Percentiles rank a stretch among this genome's conserved stretches.
Conservation (phyloP, 1,140 invertebrate species). For the Drosophila leontia region DNA sequence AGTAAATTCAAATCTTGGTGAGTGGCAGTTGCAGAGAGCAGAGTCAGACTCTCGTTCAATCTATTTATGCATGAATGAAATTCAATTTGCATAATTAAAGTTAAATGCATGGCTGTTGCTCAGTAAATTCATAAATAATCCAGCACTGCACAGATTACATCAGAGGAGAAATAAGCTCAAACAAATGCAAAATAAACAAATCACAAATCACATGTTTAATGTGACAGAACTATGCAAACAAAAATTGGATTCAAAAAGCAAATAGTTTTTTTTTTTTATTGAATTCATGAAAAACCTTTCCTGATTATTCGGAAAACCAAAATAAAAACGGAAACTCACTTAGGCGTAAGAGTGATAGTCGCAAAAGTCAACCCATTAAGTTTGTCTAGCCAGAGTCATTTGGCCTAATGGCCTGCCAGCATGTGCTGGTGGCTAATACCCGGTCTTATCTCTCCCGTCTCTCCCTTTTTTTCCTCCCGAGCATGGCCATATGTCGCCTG, state of each 20-base stretch:
- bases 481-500: conserved; percentile 39
- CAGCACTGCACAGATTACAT: conserved; percentile 30
- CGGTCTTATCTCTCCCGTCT: conserved; percentile 22
- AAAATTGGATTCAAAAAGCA: conserved; percentile 20
- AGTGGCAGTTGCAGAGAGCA: conserved; percentile 4
- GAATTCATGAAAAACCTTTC: background rate
- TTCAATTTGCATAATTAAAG: conserved; percentile 79
- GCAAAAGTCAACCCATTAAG: conserved; percentile 42
- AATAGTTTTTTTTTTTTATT: background rate
- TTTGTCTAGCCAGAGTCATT: conserved; percentile 53
- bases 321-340: background rate
- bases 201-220: conserved; percentile 31
- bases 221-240: conserved; percentile 42
- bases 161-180: conserved; percentile 20
- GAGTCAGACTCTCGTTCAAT: conserved; percentile 39
- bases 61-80: conserved; percentile 72
- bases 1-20: conserved; percentile 66
- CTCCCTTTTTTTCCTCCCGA: conserved; percentile 9
- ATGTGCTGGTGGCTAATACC: conserved; percentile 18
- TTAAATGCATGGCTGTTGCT: conserved; percentile 62
- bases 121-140: conserved; percentile 52
- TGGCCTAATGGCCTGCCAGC: conserved; percentile 32
- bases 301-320: background rate
- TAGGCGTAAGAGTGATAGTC: conserved; percentile 24
- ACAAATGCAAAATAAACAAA: conserved; percentile 52